Evolutionary conservation across 2,888 invertebrate genomes (phyloP).

Genomic region (Limnephilus rhombicus): DNA sequence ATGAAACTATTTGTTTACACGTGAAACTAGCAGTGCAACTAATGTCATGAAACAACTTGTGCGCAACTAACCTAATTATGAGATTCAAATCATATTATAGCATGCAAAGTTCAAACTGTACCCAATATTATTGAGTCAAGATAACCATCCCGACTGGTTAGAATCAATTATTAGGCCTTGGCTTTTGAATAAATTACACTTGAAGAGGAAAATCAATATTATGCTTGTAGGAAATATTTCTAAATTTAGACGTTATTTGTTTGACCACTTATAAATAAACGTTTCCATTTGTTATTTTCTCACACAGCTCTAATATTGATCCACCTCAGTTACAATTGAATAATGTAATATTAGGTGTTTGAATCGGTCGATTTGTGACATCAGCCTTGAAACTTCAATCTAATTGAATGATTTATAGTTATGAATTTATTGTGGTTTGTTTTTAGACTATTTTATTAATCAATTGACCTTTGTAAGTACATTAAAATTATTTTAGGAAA

Average conservation of each 20-base stretch:
- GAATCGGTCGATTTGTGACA: not conserved
- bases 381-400: not conserved
- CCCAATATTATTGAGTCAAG: not conserved
- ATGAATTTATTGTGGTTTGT: too few relatives aligned
- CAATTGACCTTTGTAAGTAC: too few relatives aligned
- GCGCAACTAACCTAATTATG: not conserved
- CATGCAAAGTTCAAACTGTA: not conserved
- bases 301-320: not conserved
- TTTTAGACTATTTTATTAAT: too few relatives aligned
- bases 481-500: too few relatives aligned
- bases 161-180: not conserved
- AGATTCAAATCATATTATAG: not conserved
- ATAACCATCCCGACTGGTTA: not conserved
- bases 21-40: too few relatives aligned
- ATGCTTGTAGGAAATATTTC: not conserved
- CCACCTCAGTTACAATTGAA: not conserved
- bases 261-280: not conserved
- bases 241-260: not conserved
- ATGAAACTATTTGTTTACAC: too few relatives aligned
- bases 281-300: not conserved
- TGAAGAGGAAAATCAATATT: not conserved
- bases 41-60: too few relatives aligned
- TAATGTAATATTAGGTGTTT: not conserved
- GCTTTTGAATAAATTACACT: not conserved
- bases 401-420: not conserved